phyloP scores from a whole-genome alignment of 2,888 invertebrate genomes.

The Sthenelais limicola region DNA sequence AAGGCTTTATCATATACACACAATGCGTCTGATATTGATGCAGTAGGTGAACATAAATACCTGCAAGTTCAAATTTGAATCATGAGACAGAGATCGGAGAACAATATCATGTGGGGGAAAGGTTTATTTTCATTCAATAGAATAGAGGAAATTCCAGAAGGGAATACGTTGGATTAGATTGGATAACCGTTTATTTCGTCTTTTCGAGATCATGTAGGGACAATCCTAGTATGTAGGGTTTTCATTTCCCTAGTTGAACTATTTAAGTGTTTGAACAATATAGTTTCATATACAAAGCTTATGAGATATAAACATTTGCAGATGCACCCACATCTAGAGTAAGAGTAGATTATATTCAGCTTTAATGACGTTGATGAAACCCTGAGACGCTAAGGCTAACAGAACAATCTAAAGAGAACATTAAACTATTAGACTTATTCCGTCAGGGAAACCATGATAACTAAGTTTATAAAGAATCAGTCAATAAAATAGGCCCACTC shows the following conservation, averaged over 20 bases:
- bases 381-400: too few species aligned
- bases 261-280: too few species aligned
- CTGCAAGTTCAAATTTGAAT: conserved; percentile 68
- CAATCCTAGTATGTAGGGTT: neutral
- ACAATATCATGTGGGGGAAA: neutral
- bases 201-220: neutral
- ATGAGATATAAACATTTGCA: too few species aligned
- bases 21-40: conserved; percentile 82
- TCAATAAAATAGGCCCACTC: conserved; percentile 54
- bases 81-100: neutral
- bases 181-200: neutral
- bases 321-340: too few species aligned
- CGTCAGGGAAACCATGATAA: too few species aligned
- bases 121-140: neutral
- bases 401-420: too few species aligned
- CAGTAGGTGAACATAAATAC: conserved; percentile 81
- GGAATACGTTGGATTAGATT: neutral
- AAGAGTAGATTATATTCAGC: too few species aligned
- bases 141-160: neutral
- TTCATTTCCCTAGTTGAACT: too few species aligned
- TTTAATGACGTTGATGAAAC: too few species aligned
- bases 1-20: conserved; percentile 80
- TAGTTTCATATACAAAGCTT: too few species aligned
- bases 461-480: too few species aligned
- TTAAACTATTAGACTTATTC: too few species aligned